Evolutionary conservation across 2,797 vertebrate genomes (phyloP), one percentile per base, ranked within the genome.

Genomic region (Leontocebus nigricollis): DNA sequence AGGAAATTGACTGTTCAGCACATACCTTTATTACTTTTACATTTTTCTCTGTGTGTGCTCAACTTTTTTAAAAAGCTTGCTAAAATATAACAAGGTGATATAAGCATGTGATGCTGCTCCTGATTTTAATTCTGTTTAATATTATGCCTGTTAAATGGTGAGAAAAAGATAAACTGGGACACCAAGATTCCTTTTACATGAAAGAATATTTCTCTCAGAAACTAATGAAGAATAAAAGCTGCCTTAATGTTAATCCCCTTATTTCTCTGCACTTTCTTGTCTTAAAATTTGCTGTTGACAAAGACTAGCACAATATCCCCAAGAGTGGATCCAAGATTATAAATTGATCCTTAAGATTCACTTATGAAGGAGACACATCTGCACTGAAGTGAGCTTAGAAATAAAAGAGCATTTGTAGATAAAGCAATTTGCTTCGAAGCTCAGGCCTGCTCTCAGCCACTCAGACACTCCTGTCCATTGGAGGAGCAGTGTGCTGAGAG

Each of bases 291-390:
- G 22, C 61, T 57, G 9, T n/a, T 90, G 44, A 90, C 44, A 26
- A 83, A 59, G 83, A 41, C 19, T 48, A 80, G 57, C 48, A n/a
- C 11, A 30, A 27, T 36, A 39, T 17, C 61, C 27, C 73, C 15
- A n/a, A n/a, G 26, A 89, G 33, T 52, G 89, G 52, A 59, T 61
- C 17, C 52, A 41, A 81, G 46, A 92, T 46, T 26, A 14, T 11
- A 88, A 80, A 84, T n/a, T 41, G 30, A 30, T 46, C 52, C 93
- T 95, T 77, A 90, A 87, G 76, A 81, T 77, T 73, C 73, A 81
- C 61, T 83, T 86, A 83, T 84, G 67, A 55, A 67, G 41, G 36
- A 86, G 30, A 41, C 24, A 44, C 11, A 77, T 77, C 41, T 52
- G 75, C 64, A 36, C 36, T 27, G 7, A 79, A 83, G 80, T 55